These are phyloP conservation scores for Heteromurus nitidus DNA, from an alignment of 2,888 invertebrate genomes.

Conservation along the genomic window DNA sequence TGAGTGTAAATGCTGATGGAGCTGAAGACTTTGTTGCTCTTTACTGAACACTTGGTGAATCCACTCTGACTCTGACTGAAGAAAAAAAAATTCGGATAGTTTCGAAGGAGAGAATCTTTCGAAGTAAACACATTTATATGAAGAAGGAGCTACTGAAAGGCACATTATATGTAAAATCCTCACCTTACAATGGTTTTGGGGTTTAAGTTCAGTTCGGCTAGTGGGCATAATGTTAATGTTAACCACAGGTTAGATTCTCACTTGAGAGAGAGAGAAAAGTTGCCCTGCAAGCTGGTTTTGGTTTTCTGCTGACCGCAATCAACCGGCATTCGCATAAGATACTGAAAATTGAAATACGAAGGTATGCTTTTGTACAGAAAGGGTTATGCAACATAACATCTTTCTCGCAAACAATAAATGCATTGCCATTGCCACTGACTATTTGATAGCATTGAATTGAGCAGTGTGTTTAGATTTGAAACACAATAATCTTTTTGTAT, in stretches of 20 bases:
- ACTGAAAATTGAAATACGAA: not conserved
- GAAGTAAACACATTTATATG: not conserved
- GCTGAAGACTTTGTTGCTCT: too few relatives aligned
- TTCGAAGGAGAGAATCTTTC: too few relatives aligned
- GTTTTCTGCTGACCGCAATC: not conserved
- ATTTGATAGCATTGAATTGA: not conserved
- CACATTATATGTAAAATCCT: not conserved
- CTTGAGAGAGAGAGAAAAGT: not conserved
- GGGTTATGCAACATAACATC: not conserved
- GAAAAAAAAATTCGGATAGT: too few relatives aligned
- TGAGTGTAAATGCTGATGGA: too few relatives aligned
- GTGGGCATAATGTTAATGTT: too few relatives aligned
- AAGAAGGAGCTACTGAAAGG: not conserved
- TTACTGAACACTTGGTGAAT: too few relatives aligned
- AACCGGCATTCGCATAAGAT: not conserved
- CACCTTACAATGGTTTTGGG: not conserved
- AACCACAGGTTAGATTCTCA: too few relatives aligned
- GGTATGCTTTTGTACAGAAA: not conserved
- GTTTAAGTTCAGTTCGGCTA: not conserved
- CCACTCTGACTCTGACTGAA: too few relatives aligned
- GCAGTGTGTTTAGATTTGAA: not conserved
- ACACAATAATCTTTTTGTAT: not conserved
- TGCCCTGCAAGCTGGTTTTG: conserved; percentile 3
- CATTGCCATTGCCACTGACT: not conserved
- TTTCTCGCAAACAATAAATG: too few relatives aligned